A percentile compares a stretch with the other conserved stretches of the same genome.
These are phyloP conservation scores for Ranitomeya variabilis DNA, from an alignment of 2,113 vertebrate species.

Conservation along the genomic window DNA sequence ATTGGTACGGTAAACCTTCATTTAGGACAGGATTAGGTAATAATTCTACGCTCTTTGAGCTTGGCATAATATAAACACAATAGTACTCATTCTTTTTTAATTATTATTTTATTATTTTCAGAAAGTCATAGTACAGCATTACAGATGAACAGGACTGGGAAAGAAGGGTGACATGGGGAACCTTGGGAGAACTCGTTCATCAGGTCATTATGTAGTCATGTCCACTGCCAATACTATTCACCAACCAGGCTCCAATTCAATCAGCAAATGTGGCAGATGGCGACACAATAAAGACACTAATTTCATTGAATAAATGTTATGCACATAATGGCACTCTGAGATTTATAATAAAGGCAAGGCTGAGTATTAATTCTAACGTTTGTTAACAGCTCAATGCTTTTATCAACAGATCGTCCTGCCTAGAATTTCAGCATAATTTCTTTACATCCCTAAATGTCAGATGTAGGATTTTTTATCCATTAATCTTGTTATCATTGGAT, in stretches of 20 bases:
- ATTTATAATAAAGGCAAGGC: neutral
- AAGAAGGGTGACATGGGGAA: neutral
- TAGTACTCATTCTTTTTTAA: too few relatives aligned
- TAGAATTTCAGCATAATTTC: neutral
- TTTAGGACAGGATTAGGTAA: neutral
- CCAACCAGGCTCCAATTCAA: neutral
- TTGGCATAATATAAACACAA: neutral
- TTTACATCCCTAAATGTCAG: neutral
- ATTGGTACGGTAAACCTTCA: neutral
- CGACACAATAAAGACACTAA: neutral
- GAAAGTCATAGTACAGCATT: neutral
- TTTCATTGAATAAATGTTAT: conserved; percentile 10
- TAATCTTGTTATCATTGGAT: neutral
- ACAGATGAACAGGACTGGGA: neutral
- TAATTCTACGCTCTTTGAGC: neutral
- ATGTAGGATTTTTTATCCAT: neutral
- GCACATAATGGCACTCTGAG: neutral
- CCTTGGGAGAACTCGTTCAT: neutral
- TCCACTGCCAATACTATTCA: neutral
- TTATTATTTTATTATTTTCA: neutral
- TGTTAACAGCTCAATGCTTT: neutral
- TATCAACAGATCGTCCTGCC: neutral
- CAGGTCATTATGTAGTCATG: conserved; percentile 5
- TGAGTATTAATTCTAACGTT: neutral
- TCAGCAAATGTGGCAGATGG: conserved; percentile 6